phyloP scores from a whole-genome alignment of 2,113 vertebrate species.

The Semicossyphus pulcher region DNA sequence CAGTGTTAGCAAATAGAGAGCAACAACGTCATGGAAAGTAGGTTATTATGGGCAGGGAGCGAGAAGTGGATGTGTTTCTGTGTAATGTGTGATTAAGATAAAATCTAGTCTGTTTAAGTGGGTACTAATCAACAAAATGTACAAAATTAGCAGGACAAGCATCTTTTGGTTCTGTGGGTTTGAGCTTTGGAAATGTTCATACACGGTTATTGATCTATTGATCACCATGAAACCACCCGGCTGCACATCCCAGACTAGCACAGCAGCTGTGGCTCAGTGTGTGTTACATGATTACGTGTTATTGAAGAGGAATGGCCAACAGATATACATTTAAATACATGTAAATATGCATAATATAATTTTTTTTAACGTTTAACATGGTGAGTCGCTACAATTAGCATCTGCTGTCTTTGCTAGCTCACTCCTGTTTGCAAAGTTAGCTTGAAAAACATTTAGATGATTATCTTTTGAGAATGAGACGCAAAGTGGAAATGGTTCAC shows the following conservation, averaged over 20 bases:
- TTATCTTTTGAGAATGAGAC: too few species aligned
- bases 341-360: too few species aligned
- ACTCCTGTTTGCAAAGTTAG: too few species aligned
- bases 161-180: neutral
- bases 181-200: slow-evolving; percentile 14
- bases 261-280: slow-evolving; percentile 17
- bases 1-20: neutral
- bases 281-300: neutral
- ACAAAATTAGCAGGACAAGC: neutral
- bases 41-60: neutral
- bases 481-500: too few species aligned
- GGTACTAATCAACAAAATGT: neutral
- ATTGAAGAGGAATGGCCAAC: neutral
- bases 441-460: too few species aligned
- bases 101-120: neutral
- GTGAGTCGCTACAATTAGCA: too few species aligned
- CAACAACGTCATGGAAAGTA: neutral
- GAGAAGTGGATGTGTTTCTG: neutral
- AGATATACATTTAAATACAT: too few species aligned
- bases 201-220: slow-evolving; percentile 32
- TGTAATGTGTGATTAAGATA: neutral
- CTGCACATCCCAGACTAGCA: neutral
- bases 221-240: slow-evolving; percentile 16
- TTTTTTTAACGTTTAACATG: too few species aligned
- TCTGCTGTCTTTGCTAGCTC: too few species aligned